Evolutionary conservation across 2,888 invertebrate genomes (phyloP).

Genomic region (Dolichomitus sp.): DNA sequence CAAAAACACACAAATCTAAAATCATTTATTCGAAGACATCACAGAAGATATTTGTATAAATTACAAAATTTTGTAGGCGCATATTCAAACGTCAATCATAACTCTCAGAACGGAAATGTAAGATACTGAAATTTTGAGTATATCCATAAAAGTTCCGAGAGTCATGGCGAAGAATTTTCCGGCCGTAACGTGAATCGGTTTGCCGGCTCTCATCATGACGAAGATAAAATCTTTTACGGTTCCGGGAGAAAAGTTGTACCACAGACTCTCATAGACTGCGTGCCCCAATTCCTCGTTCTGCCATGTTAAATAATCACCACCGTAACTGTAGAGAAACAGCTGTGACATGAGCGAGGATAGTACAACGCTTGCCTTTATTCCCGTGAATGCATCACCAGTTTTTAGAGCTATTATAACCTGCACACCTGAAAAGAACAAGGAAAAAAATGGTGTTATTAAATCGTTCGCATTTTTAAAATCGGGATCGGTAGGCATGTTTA

Average conservation of each 20-base stretch:
- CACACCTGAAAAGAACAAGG: conserved; percentile 68
- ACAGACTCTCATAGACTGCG: conserved; percentile 72
- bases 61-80: conserved; percentile 3
- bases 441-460: background rate
- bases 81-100: conserved; percentile 71
- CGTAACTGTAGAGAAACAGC: conserved; percentile 77
- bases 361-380: conserved; percentile 72
- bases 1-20: background rate
- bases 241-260: conserved; percentile 72
- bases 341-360: conserved; percentile 74
- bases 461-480: background rate
- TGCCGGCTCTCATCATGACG: conserved; percentile 72
- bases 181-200: conserved; percentile 74
- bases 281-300: conserved; percentile 68
- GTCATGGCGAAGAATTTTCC: conserved; percentile 78
- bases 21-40: conserved; percentile 15
- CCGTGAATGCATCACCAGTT: conserved; percentile 68
- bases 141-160: conserved; percentile 77
- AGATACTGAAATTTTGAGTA: conserved; percentile 75
- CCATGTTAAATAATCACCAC: conserved; percentile 74
- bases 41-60: background rate
- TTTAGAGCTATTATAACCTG: conserved; percentile 73
- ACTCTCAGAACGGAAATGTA: conserved; percentile 77
- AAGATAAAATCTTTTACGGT: conserved; percentile 69
- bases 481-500: no score